phyloP scores from a whole-genome alignment of 2,113 vertebrate species.

The Philantomba maxwellii region DNA sequence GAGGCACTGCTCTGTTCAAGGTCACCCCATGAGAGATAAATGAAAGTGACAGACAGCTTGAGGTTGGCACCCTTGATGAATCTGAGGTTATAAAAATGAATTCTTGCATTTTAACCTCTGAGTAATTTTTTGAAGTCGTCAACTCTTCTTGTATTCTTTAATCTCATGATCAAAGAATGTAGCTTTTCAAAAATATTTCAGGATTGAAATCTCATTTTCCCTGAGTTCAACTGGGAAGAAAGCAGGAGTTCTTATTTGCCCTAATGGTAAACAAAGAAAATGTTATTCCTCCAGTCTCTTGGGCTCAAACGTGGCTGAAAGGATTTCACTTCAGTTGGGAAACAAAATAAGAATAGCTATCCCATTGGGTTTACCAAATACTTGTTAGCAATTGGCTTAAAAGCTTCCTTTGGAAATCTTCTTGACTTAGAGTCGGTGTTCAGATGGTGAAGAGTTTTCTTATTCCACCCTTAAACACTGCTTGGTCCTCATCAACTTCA shows the following conservation, averaged over 20 bases:
- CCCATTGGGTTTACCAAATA: conserved; percentile 9
- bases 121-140: conserved; percentile 27
- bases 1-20: neutral
- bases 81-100: conserved; percentile 11
- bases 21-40: neutral
- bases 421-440: neutral
- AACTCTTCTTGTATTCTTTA: conserved; percentile 13
- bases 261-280: conserved; percentile 37
- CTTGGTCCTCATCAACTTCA: neutral
- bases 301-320: neutral
- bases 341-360: conserved; percentile 36
- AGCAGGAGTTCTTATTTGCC: neutral
- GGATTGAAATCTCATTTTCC: conserved; percentile 3
- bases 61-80: neutral
- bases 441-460: neutral
- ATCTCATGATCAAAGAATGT: conserved; percentile 28
- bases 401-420: conserved; percentile 4
- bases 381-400: conserved; percentile 5
- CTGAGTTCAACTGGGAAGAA: neutral
- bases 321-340: neutral
- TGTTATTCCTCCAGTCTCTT: neutral
- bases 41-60: neutral
- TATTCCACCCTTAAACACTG: neutral
- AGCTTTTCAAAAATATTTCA: neutral
- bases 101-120: neutral